Evolutionary conservation across 2,797 vertebrate genomes (phyloP), one percentile per base, ranked within the genome.

Genomic region (Chanos chanos): DNA sequence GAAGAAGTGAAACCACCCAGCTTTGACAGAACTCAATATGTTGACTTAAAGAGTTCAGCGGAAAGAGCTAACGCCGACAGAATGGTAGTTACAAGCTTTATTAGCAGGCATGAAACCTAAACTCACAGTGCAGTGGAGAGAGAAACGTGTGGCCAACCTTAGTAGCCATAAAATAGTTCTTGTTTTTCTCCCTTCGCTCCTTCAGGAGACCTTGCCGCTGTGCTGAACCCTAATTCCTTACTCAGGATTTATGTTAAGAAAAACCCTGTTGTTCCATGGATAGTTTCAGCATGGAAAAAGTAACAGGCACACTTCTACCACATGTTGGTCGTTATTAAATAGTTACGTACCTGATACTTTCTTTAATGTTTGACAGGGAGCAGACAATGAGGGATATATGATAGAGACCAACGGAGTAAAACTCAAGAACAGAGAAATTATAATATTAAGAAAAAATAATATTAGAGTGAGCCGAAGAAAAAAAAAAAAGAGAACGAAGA

Each of bases 41-140:
- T 50, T 58, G 60, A 63, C 47, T 63, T 51, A 31, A n/a, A 53
- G 48, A n/a, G 61, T 39, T 34, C 13, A 4, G 10, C 37, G 50
- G 45, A 61, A 51, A 43, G 80, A 76, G 68, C 82, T 76, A 72
- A 75, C 74, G 76, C 75, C 71, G 68, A 71, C 66, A 66, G 59
- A 39, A 68, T 39, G 34, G 68, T 77, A 81, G 76, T 78, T 77
- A 76, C 81, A 76, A 79, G 75, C 50, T 34, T 77, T 56, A 79
- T 77, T 81, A 81, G 67, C 65, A 75, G 49, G 77, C 60, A 53
- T 70, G 73, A 84, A 60, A 83, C 74, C 85, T 81, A 71, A 33
- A 16, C 39, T 39, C 49, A 7, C 28, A 55, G 27, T 21, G 13
- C 47, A 43, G 47, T 1, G 28, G 36, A 40, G 22, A 47, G 30